phyloP scores from a whole-genome alignment of 2,113 vertebrate species.

The Notarius quadriscutis region DNA sequence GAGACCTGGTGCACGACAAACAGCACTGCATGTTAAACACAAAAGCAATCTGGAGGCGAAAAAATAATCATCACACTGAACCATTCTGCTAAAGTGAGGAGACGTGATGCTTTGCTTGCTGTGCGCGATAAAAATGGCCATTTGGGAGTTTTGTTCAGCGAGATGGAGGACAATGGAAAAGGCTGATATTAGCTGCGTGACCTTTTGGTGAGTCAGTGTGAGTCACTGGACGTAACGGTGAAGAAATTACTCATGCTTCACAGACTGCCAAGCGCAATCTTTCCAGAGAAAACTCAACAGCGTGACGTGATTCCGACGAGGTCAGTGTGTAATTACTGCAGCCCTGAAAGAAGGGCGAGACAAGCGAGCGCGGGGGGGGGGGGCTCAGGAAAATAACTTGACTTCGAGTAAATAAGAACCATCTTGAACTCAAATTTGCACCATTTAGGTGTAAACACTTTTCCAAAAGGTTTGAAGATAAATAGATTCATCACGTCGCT shows the following conservation, averaged over 20 bases:
- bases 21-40: neutral
- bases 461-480: neutral
- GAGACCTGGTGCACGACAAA: neutral
- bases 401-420: neutral
- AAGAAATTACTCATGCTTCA: conserved; percentile 14
- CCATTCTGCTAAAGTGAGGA: neutral
- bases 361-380: neutral
- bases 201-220: conserved; percentile 26
- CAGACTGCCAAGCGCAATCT: conserved; percentile 20
- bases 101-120: neutral
- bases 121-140: neutral
- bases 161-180: neutral
- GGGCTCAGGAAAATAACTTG: neutral
- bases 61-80: neutral
- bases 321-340: neutral
- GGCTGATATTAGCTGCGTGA: conserved; percentile 8
- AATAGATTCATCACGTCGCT: neutral
- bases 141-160: neutral
- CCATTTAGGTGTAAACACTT: neutral
- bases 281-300: conserved; percentile 15
- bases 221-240: conserved; percentile 14
- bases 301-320: neutral
- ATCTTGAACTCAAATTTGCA: neutral
- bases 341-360: neutral
- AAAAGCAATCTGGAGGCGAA: neutral